Base-by-base conservation (phyloP, 92 coral and sea anemone genomes). In the Porites cylindrica region DNA sequence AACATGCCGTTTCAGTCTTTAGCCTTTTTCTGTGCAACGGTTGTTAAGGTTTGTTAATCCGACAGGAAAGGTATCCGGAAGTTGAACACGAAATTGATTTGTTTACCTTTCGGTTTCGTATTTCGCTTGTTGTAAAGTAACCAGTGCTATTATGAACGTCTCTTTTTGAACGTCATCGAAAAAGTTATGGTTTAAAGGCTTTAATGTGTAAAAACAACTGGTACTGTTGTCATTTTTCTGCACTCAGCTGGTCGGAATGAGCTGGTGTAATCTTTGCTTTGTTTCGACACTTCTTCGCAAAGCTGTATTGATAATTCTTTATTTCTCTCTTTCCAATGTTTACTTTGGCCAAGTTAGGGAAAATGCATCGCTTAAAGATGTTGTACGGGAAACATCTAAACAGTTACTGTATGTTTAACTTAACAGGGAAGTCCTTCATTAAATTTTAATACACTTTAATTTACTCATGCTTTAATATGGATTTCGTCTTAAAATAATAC, bases 61-160 rank as follows among this genome's bases (percentile, higher is more conserved):
- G 52, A 52, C 26, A 4, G 66, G 47, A 58, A 51, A 51, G 66
- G 62, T 71, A 83, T 72, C 79, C 87, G 87, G 87, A 83, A 83
- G 87, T 83, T 52, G 72, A 62, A 74, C 29, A 62, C 72, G 77
- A 21, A 72, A 70, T 29, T 20, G 62, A 70, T 82, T 87, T 87
- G 79, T 85, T 85, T 85, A 85, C 89, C 85, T 86, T 80, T 72
- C 65, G 54, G 2, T n/a, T 53, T 73, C 74, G 86, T 23, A 29
- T 79, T 79, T 66, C 51, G 29, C 64, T 79, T 32, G 29, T 67
- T 50, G 61, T 16, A 54, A 62, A 75, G 50, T 32, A 10, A 14
- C 75, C 52, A 8, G 17, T 47, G 53, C n/a, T 4, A 77, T 12
- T 51, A 29, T 29, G 32, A 62, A 17, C 19, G 65, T 47, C 53